Evolutionary conservation across 1,140 invertebrate genomes (phyloP), one percentile per base, ranked within the genome.

Genomic region (Episyrphus balteatus): DNA sequence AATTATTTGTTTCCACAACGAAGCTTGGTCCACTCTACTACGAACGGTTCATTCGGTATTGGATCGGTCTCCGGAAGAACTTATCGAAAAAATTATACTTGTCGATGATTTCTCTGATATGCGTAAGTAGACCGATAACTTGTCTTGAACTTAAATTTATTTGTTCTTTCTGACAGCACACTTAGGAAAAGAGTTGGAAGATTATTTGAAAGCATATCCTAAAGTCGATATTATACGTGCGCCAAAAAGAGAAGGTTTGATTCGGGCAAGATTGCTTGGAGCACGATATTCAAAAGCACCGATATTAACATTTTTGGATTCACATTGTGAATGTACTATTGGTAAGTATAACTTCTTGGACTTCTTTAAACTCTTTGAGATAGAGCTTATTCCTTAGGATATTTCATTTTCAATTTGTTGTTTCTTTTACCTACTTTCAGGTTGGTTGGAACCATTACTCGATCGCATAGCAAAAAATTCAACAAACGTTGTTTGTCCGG

Each of bases 91-190:
- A 66, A 86, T 99, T 47, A 84, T 99, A 49, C 76, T 99, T 0
- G 92, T 98, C 1, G 94, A 98, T 61, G 94, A 98, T 63, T 95
- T 81, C 68, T 98, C 93, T 1, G 87, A 96, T 66, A 92, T 93
- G 87, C 81, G 91, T 93, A 74, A 88, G 83, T 84, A n/a, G n/a
- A n/a, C n/a, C n/a, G n/a, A n/a, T n/a, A n/a, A n/a, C n/a, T n/a
- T n/a, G n/a, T n/a, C n/a, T n/a, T n/a, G n/a, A n/a, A n/a, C n/a
- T n/a, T n/a, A n/a, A n/a, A n/a, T n/a, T n/a, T n/a, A n/a, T n/a
- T n/a, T n/a, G n/a, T n/a, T n/a, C n/a, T n/a, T n/a, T n/a, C n/a
- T 15, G 1, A 41, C 38, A 94, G 92, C 85, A 19, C 92, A 97
- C 69, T 72, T 95, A 42, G 93, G 93, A 70, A 74, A 83, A 47